These are phyloP conservation scores for Pelecanoides urinatrix DNA, from an alignment of 2,113 vertebrate genomes.

Conservation along the genomic window DNA sequence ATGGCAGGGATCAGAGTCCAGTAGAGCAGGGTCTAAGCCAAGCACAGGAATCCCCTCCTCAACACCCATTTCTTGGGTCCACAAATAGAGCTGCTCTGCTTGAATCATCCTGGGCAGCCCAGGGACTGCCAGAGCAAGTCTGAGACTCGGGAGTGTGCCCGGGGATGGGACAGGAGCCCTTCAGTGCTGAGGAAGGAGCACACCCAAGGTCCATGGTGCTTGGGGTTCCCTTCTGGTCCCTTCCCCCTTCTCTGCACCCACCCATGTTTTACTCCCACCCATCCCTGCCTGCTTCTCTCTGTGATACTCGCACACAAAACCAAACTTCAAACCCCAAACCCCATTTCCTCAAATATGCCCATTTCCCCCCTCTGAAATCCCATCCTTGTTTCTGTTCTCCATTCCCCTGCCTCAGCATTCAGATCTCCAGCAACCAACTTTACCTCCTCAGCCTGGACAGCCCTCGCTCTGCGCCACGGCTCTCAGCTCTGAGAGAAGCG, in stretches of 20 bases:
- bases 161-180: background rate
- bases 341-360: background rate
- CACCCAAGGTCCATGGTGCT: background rate
- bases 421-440: background rate
- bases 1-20: constrained; percentile 28
- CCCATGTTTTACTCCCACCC: background rate
- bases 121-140: background rate
- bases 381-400: background rate
- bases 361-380: background rate
- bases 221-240: background rate
- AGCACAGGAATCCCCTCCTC: background rate
- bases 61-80: background rate
- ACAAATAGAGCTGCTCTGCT: background rate
- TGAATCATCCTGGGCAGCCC: background rate
- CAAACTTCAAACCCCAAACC: background rate
- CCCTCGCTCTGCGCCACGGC: accelerated
- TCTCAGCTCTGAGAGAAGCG: background rate
- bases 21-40: constrained; percentile 6
- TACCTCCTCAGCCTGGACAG: background rate
- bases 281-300: background rate
- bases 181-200: background rate
- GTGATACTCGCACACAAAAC: background rate
- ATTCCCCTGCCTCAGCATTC: accelerated
- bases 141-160: background rate
- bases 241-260: background rate